A percentile compares a stretch with the other conserved stretches of the same genome.
These are phyloP conservation scores for Catocala fraxini DNA, from an alignment of 2,888 invertebrate genomes.

Conservation along the genomic window DNA sequence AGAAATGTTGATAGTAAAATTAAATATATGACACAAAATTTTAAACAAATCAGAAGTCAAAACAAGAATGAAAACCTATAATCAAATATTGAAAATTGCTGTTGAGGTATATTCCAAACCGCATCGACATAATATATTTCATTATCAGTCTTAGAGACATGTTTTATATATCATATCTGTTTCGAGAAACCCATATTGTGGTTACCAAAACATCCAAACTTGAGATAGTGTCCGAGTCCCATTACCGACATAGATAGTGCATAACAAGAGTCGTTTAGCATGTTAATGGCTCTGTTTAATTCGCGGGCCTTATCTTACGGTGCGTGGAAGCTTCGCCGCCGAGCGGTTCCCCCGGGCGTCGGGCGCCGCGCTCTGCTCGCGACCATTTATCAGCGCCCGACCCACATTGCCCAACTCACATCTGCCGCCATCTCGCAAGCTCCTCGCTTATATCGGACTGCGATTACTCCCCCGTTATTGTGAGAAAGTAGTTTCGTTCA, in stretches of 20 bases:
- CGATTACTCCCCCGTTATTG: conserved; percentile 58
- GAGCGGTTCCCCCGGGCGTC: conserved; percentile 66
- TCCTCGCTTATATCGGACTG: conserved; percentile 51
- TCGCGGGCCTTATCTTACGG: conserved; percentile 64
- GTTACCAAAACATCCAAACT: conserved; percentile 1
- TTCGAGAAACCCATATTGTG: too few species aligned
- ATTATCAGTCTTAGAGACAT: neutral
- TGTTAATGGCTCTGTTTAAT: conserved; percentile 62
- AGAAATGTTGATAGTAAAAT: too few species aligned
- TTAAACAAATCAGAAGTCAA: too few species aligned
- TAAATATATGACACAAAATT: too few species aligned
- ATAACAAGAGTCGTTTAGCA: conserved; percentile 52
- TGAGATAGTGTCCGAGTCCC: conserved; percentile 9
- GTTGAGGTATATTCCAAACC: too few species aligned
- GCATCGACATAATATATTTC: too few species aligned
- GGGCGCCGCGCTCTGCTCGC: conserved; percentile 26
- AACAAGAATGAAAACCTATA: too few species aligned
- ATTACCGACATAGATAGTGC: conserved; percentile 39
- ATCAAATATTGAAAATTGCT: too few species aligned
- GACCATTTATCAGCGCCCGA: conserved; percentile 79
- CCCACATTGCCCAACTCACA: conserved; percentile 74
- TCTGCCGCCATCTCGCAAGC: conserved; percentile 56
- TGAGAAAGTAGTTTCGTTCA: conserved; percentile 59
- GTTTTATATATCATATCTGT: too few species aligned
- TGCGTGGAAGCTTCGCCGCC: conserved; percentile 62